Evolutionary conservation across 2,113 vertebrate genomes (phyloP).

Genomic region (Hemiprocne comata): DNA sequence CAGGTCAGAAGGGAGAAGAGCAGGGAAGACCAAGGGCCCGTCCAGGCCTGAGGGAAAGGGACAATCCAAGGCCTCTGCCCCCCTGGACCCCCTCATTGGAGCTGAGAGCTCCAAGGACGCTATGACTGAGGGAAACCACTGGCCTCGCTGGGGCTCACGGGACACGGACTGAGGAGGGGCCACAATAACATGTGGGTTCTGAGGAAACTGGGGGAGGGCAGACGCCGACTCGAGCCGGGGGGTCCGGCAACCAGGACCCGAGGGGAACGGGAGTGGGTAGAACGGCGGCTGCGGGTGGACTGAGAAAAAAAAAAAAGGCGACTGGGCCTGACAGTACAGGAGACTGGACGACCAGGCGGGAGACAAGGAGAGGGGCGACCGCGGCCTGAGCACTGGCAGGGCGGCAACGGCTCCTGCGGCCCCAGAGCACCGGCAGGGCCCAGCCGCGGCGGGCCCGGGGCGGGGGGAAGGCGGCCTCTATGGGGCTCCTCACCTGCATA

Average conservation of each 20-base stretch:
- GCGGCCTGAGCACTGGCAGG: background rate
- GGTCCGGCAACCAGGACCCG: background rate
- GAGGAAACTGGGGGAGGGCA: background rate
- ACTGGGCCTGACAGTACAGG: background rate
- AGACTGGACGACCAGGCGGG: background rate
- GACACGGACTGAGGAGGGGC: too few species aligned
- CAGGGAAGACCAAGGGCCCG: too few species aligned
- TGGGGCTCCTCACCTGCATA: conserved; percentile 84
- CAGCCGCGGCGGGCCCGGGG: background rate
- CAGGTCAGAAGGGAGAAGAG: background rate
- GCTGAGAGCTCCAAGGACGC: too few species aligned
- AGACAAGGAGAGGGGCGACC: too few species aligned
- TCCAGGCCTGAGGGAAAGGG: background rate
- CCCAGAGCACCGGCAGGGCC: background rate
- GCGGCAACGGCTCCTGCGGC: background rate
- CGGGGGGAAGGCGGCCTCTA: background rate
- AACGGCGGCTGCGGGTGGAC: background rate
- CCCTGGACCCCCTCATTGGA: background rate
- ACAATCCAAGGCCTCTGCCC: rapidly evolving
- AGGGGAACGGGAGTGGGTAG: background rate
- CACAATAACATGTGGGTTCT: background rate
- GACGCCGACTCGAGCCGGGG: too few species aligned
- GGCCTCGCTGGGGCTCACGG: too few species aligned
- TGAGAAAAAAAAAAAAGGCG: background rate
- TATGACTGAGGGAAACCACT: background rate